Evolutionary conservation across 2,797 vertebrate species (phyloP), one percentile per base, ranked within the genome.

Genomic region (Anisognathus igniventris): DNA sequence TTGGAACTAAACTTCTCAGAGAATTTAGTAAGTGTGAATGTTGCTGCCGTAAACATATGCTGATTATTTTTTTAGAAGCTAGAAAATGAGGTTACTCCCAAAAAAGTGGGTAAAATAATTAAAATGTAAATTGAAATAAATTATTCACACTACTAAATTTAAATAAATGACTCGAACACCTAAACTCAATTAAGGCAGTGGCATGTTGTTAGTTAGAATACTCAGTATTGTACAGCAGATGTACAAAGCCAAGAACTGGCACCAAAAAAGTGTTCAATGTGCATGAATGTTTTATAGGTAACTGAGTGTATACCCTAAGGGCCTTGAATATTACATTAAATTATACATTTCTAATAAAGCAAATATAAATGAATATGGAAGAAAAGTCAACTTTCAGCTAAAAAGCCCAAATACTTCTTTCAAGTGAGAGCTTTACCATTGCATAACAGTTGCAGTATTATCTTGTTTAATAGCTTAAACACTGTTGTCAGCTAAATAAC

Each of bases 31-130:
- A 95, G 93, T 94, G 91, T 81, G 93, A 94, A 81, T 83, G 86
- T 77, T 94, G 91, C 95, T 91, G 93, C 89, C 92, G 87, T 95
- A 96, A 97, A 97, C 96, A 97, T 96, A 97, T 96, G 95, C 66
- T 56, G 23, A 91, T 95, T 93, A 93, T 96, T 95, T 95, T 95
- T 93, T 90, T 78, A 95, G 94, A 90, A 93, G 91, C 76, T 75
- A 60, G 92, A 90, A 96, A 97, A 96, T 96, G 92, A 96, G 93
- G 96, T 96, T 97, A 88, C 89, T 96, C 92, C 87, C 47, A 64
- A 90, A 96, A 96, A 96, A 96, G 85, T 81, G 85, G 89, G 93
- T 96, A 96, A 97, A 96, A 97, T 97, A 95, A 97, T 97, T 97
- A 97, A 97, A 96, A 96, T 96, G 96, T 92, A 96, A 96, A 97